These are phyloP conservation scores for Apus apus DNA, from an alignment of 2,113 vertebrate genomes.

Conservation along the genomic window DNA sequence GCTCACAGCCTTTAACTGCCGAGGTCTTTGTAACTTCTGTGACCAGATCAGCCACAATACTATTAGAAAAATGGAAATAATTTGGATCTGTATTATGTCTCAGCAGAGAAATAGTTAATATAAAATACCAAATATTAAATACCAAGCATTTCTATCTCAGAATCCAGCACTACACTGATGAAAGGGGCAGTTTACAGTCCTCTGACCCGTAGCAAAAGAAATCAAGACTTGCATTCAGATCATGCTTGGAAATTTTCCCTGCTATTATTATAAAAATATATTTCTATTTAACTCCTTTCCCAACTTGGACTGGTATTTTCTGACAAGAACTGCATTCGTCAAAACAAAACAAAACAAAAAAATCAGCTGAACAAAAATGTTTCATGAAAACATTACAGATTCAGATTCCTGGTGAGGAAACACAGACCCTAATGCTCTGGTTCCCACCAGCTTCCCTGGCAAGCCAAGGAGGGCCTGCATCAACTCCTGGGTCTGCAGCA, in stretches of 20 bases:
- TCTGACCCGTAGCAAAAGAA: conserved; percentile 38
- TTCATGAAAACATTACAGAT: background rate
- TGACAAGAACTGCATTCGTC: background rate
- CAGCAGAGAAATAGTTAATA: conserved; percentile 20
- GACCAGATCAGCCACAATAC: background rate
- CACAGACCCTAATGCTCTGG: background rate
- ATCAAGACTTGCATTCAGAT: conserved; percentile 50
- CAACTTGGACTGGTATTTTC: background rate
- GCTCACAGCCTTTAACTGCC: background rate
- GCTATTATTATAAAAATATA: conserved; percentile 14
- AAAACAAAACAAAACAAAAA: background rate
- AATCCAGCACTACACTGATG: conserved; percentile 1
- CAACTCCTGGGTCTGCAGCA: background rate
- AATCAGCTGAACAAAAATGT: background rate
- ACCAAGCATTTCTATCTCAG: conserved; percentile 31
- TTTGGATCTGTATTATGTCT: background rate
- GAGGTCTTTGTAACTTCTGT: background rate
- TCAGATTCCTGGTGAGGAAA: background rate
- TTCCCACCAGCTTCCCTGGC: background rate
- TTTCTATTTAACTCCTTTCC: conserved; percentile 6
- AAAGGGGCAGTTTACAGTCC: conserved; percentile 16
- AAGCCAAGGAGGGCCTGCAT: background rate
- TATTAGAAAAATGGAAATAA: background rate
- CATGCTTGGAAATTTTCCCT: conserved; percentile 43
- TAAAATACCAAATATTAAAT: conserved; percentile 20